phyloP scores from a whole-genome alignment of 2,797 vertebrate genomes.

The Pyrocephalus nanus region DNA sequence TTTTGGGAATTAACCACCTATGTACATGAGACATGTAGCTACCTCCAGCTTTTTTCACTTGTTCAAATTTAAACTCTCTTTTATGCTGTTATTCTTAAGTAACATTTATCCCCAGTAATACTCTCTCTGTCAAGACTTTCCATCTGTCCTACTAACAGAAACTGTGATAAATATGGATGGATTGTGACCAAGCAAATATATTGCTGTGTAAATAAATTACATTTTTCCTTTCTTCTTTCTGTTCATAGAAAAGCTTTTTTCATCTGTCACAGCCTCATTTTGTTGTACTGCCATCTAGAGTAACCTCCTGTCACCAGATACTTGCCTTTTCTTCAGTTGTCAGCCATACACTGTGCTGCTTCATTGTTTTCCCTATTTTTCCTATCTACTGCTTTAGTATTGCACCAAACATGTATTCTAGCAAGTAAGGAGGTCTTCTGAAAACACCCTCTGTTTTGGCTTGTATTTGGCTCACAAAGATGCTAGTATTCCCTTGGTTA shows the following conservation, averaged over 20 bases:
- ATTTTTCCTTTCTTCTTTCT: not conserved
- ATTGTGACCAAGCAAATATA: not conserved
- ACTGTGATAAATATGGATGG: not conserved
- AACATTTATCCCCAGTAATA: not conserved
- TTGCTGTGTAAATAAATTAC: not conserved
- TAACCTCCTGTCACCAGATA: not conserved
- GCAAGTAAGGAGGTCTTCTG: not conserved
- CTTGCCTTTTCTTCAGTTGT: not conserved
- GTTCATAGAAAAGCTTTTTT: not conserved
- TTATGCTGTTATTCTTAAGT: not conserved
- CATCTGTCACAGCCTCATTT: not conserved
- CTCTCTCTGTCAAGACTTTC: not conserved
- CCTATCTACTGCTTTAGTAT: not conserved
- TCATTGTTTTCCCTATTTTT: not conserved
- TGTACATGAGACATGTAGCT: not conserved
- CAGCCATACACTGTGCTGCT: not conserved
- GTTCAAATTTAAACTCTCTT: not conserved
- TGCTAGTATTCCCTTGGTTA: not conserved
- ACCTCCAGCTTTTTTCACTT: not conserved
- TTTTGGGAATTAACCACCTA: not conserved
- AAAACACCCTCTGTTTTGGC: not conserved
- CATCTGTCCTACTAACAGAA: not conserved
- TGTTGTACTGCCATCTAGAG: conserved; percentile 32
- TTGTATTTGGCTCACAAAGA: not conserved
- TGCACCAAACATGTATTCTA: not conserved